Evolutionary conservation across 2,113 vertebrate species (phyloP), one percentile per base, ranked within the genome.

Genomic region (Pholis gunnellus): DNA sequence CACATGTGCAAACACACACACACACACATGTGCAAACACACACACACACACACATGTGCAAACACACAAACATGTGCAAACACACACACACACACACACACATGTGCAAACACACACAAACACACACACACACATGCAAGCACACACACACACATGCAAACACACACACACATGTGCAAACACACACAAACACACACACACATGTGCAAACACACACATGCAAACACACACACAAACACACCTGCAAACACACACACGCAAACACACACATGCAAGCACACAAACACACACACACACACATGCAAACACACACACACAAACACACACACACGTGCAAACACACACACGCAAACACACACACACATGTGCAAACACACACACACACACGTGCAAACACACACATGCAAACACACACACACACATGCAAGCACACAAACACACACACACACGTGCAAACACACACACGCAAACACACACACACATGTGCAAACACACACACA

Each of bases 101-200:
- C 31, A 31, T 15, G 11, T 25, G 22, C 71, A 76, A 74, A 70
- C 76, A 67, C 56, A 70, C 75, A 66, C 54, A 70, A 34, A 69
- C 46, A 76, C 46, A n/a, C 27, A 71, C 76, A 71, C 56, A 67
- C 76, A 46, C 4, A 4, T 31, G 31, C 64, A 54, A 57, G 67
- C 56, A 70, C 76, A 67, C 56, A 70, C 76, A 71, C 56, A 70
- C 76, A 71, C 56, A 70, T n/a, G n/a, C 56, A 70, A 73, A 71
- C 48, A 67, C 76, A 71, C 56, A 76, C 77, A 72, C 75, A 65
- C 52, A 70, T n/a, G n/a, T n/a, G n/a, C n/a, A n/a, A n/a, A n/a
- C 31, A 31, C 40, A 42, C 29, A 38, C 60, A 57, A 27, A 75
- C 59, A 65, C 20, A 40, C 71, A 77, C 40, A 54, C 52, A 66